These are phyloP conservation scores for Mesocricetus auratus DNA, from an alignment of 2,113 vertebrate genomes.

Conservation along the genomic window DNA sequence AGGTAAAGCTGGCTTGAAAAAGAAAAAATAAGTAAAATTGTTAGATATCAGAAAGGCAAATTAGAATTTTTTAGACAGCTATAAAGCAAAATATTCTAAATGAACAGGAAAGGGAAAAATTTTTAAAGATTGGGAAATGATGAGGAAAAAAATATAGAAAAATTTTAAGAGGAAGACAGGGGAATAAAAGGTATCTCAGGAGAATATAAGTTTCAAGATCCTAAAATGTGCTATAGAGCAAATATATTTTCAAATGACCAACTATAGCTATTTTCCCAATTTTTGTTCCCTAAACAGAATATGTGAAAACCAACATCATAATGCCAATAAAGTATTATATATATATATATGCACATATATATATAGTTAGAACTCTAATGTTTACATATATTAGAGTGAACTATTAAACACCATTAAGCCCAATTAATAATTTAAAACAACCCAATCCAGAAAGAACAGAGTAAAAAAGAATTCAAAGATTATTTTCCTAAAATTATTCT, in stretches of 20 bases:
- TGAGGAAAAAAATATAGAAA: slow-evolving; percentile 10
- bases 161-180: slow-evolving; percentile 42
- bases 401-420: slow-evolving; percentile 38
- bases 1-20: slow-evolving; percentile 65
- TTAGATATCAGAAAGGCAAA: slow-evolving; percentile 51
- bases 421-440: slow-evolving; percentile 35
- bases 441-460: neutral
- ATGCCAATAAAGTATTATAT: neutral
- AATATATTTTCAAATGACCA: neutral
- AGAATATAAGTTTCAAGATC: slow-evolving; percentile 42
- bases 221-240: slow-evolving; percentile 2
- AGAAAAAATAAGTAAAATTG: slow-evolving; percentile 69
- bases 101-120: slow-evolving; percentile 47
- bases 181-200: neutral
- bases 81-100: slow-evolving; percentile 70
- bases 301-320: neutral
- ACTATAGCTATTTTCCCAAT: neutral
- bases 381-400: slow-evolving; percentile 14
- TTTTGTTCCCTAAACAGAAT: neutral
- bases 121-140: neutral
- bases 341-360: neutral
- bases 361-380: neutral
- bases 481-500: slow-evolving; percentile 24
- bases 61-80: slow-evolving; percentile 66
- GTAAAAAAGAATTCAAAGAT: neutral